A percentile compares a stretch with the other conserved stretches of the same genome.
Evolutionary conservation across 2,797 vertebrate species (phyloP).

Genomic region (Gymnopithys bicolor): DNA sequence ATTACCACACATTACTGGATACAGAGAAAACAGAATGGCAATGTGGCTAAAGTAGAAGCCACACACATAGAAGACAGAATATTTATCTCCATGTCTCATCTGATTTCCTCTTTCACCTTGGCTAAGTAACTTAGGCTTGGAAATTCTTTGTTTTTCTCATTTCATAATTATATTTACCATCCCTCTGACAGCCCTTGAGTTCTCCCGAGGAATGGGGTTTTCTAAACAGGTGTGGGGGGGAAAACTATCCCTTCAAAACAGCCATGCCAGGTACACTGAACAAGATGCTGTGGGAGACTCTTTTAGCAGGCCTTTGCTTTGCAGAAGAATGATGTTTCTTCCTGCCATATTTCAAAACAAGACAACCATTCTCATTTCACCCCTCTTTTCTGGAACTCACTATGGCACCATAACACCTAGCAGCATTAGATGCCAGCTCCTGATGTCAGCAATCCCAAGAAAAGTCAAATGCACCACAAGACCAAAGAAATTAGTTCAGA

Average conservation of each 20-base stretch:
- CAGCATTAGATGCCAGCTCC: neutral
- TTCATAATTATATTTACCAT: neutral
- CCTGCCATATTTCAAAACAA: neutral
- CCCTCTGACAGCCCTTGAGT: neutral
- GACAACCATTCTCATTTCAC: neutral
- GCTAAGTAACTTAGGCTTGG: neutral
- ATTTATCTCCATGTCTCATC: neutral
- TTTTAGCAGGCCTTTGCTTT: neutral
- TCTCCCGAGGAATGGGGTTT: neutral
- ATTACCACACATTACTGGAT: neutral
- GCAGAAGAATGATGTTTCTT: neutral
- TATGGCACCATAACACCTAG: neutral
- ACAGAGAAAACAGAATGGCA: neutral
- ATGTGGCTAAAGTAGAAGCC: neutral
- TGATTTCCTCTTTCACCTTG: neutral
- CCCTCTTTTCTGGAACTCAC: neutral
- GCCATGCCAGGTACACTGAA: neutral
- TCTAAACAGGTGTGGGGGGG: neutral
- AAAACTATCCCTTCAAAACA: neutral
- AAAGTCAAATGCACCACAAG: neutral
- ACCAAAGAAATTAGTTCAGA: neutral
- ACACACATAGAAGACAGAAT: neutral
- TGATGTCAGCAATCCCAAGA: neutral
- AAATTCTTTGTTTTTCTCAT: neutral
- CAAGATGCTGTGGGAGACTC: neutral